Evolutionary conservation across 23 tunicate species (phyloP).

Genomic region (Clavelina lepadiformis): DNA sequence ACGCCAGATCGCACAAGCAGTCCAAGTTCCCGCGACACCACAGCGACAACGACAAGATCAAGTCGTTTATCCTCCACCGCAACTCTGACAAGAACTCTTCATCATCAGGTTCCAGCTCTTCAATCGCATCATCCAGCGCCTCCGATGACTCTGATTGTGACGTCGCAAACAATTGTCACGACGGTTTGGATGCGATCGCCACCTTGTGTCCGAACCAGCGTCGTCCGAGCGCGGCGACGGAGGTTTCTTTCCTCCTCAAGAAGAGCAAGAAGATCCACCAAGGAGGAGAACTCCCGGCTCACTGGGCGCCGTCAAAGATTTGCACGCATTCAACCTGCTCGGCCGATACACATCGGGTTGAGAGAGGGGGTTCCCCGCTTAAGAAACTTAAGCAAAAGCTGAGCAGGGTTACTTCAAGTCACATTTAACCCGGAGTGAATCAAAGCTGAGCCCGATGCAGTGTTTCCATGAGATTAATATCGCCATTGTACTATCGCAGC

Average conservation of each 20-base stretch:
- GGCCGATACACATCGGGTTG: too few species aligned
- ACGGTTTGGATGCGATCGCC: conserved; percentile 32
- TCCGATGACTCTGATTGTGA: conserved; percentile 2
- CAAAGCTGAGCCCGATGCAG: too few species aligned
- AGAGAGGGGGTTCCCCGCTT: too few species aligned
- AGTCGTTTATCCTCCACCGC: conserved; percentile 8
- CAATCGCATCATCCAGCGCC: neutral
- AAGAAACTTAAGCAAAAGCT: conserved; percentile 25
- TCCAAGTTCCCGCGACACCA: conserved; percentile 1
- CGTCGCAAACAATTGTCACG: neutral
- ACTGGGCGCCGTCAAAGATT: too few species aligned
- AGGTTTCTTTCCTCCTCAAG: conserved; percentile 32
- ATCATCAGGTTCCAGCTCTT: conserved; percentile 4
- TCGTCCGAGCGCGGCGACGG: conserved; percentile 72
- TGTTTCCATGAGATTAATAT: too few species aligned
- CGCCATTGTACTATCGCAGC: too few species aligned
- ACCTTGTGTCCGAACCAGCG: conserved; percentile 48
- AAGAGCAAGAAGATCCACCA: conserved; percentile 29
- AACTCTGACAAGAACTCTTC: neutral
- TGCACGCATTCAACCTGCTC: too few species aligned
- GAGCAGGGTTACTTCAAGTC: conserved; percentile 19
- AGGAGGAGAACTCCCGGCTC: conserved; percentile 1
- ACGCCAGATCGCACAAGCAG: conserved; percentile 3
- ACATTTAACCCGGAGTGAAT: conserved; percentile 15
- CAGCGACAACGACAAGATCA: conserved; percentile 4